A percentile compares a stretch with the other conserved stretches of the same genome.
phyloP scores from a whole-genome alignment of 1,140 invertebrate species.

The Dysdera silvatica region DNA sequence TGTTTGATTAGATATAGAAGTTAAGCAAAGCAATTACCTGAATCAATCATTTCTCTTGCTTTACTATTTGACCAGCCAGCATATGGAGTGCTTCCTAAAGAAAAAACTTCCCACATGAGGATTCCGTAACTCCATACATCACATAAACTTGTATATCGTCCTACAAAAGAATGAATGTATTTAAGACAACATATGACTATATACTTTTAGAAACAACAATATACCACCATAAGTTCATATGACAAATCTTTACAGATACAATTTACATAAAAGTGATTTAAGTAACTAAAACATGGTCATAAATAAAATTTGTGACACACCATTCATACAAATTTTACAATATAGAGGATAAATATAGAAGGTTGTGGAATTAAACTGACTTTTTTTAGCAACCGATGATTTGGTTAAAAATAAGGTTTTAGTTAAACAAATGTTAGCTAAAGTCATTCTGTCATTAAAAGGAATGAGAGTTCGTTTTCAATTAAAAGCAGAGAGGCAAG shows the following conservation, averaged over 20 bases:
- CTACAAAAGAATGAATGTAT: slow-evolving; percentile 44
- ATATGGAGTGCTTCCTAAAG: slow-evolving; percentile 84
- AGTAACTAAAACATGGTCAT: not conserved
- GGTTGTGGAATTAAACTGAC: too few species aligned
- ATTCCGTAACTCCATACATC: slow-evolving; percentile 99
- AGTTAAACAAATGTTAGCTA: too few species aligned
- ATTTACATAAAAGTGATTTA: not conserved
- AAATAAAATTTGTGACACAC: not conserved
- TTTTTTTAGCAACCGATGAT: too few species aligned
- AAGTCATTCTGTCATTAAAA: too few species aligned
- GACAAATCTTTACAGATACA: not conserved
- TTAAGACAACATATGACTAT: not conserved
- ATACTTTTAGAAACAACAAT: not conserved
- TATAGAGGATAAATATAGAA: too few species aligned
- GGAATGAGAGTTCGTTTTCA: too few species aligned
- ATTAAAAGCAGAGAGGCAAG: too few species aligned
- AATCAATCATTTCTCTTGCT: slow-evolving; percentile 85
- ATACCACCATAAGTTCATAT: not conserved
- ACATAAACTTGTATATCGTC: slow-evolving; percentile 91
- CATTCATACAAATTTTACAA: too few species aligned
- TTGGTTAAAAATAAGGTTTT: too few species aligned
- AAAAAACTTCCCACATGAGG: slow-evolving; percentile 94
- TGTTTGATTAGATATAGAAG: too few species aligned
- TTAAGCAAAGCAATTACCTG: slow-evolving; percentile 58
- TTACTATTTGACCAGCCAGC: slow-evolving; percentile 85